Conservation (phyloP, 2,797 vertebrate genomes). For the Stomatorhinus walkeri region DNA sequence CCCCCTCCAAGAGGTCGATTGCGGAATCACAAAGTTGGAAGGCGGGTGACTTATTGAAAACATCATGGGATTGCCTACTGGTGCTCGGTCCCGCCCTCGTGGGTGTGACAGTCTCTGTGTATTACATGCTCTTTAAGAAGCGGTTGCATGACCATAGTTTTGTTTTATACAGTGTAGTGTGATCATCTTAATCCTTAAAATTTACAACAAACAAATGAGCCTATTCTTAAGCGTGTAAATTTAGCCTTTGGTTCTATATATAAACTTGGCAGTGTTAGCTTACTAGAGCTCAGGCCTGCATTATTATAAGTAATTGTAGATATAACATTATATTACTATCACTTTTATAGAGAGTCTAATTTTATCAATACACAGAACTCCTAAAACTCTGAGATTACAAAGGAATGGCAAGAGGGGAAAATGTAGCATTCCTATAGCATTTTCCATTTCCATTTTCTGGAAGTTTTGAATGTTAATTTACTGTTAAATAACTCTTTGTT, state of each 20-base stretch:
- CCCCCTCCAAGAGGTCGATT: too few species aligned
- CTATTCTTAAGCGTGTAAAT: not conserved
- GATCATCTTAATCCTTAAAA: not conserved
- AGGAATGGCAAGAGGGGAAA: not conserved
- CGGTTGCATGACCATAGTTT: not conserved
- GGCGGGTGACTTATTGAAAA: too few species aligned
- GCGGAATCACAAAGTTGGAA: too few species aligned
- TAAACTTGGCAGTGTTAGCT: not conserved
- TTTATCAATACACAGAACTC: not conserved
- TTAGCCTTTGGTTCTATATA: not conserved
- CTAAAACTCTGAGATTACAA: not conserved
- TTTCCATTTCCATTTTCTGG: not conserved
- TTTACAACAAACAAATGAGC: not conserved
- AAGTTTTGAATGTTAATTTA: not conserved
- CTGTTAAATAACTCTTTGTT: constrained; percentile 22
- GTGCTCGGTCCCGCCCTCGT: too few species aligned
- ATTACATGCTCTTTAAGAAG: constrained; percentile 7
- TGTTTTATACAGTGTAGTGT: not conserved
- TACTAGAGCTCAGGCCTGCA: not conserved
- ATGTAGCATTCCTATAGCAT: too few species aligned
- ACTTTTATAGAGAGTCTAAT: not conserved
- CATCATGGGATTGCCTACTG: too few species aligned
- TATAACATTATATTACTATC: not conserved
- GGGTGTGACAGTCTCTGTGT: not conserved
- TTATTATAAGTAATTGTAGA: not conserved